Percentiles rank a stretch among this genome's conserved stretches.
These are phyloP conservation scores for Thamnophis sirtalis DNA, from an alignment of 2,113 vertebrate genomes.

Conservation along the genomic window DNA sequence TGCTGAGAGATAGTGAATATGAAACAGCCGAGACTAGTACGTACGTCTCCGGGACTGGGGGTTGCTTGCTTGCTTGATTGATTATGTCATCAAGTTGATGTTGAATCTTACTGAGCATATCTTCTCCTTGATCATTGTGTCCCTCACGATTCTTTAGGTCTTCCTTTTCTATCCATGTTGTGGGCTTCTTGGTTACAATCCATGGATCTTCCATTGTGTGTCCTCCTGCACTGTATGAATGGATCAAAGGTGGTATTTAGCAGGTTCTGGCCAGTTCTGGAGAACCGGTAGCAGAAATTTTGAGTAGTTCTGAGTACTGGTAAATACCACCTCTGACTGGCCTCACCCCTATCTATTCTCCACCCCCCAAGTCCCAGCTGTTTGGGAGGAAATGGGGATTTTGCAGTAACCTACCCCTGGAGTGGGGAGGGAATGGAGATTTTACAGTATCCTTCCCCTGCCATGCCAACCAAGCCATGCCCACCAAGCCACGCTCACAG, in stretches of 20 bases:
- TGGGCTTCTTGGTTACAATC: background rate
- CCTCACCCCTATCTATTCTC: too few relatives aligned
- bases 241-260: background rate
- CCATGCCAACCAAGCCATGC: too few relatives aligned
- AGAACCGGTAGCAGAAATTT: too few relatives aligned
- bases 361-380: too few relatives aligned
- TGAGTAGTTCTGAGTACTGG: too few relatives aligned
- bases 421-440: too few relatives aligned
- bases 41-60: constrained; percentile 35
- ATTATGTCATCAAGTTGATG: background rate
- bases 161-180: background rate
- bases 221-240: background rate
- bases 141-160: background rate
- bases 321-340: too few relatives aligned
- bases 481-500: too few relatives aligned
- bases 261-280: too few relatives aligned
- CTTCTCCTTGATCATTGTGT: background rate
- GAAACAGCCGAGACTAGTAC: constrained; percentile 97
- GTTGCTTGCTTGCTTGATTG: background rate
- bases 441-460: too few relatives aligned
- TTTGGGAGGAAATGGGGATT: too few relatives aligned
- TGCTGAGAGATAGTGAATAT: constrained; percentile 95
- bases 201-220: background rate
- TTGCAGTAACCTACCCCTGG: too few relatives aligned
- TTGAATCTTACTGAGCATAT: background rate